Evolutionary conservation across 2,888 invertebrate genomes (phyloP), one percentile per base, ranked within the genome.

Genomic region (Cataglyphis rosenhaueri): DNA sequence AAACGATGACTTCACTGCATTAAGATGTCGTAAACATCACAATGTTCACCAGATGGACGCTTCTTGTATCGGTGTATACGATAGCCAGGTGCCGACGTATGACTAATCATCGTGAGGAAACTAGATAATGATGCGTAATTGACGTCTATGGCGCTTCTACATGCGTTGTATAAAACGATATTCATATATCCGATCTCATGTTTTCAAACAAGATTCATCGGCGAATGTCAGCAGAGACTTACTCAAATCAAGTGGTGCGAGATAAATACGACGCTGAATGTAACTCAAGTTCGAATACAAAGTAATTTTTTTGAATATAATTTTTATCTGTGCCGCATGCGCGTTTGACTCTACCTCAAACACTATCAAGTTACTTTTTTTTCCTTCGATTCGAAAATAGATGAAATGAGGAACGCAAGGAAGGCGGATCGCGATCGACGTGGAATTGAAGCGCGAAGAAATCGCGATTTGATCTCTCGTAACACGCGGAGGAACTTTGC

Each of bases 401-500:
- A 44, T 15, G 41, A 41, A 41, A 44, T 3, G 12, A 3, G 12
- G 44, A 44, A 44, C 15, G 12, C 1, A 15, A 15, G 44, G 15
- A 12, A 15, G 48, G 15, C 44, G 44, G 15, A 44, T 48, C 18
- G 4, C n/a, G 57, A 21, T 1, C 21, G 57, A 21, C n/a, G 3
- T 8, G n/a, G 0, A n/a, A 52, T 52, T 8, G 57, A 35, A 59
- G 29, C 29, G 12, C n/a, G 59, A 10, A 32, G 35, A 21, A 52
- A 32, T 32, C n/a, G 15, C 41, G n/a, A 29, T 48, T 12, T 25
- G 2, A 35, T 62, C 74, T 62, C n/a, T 21, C 35, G 18, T 10
- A 38, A 29, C 29, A 62, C 57, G n/a, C 48, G 41, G 32, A n/a
- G 78, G 65, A 70, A 87, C 85, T 82, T 84, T 78, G 76, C 73